phyloP scores from a whole-genome alignment of 1,140 invertebrate species.

The Patella vulgata region DNA sequence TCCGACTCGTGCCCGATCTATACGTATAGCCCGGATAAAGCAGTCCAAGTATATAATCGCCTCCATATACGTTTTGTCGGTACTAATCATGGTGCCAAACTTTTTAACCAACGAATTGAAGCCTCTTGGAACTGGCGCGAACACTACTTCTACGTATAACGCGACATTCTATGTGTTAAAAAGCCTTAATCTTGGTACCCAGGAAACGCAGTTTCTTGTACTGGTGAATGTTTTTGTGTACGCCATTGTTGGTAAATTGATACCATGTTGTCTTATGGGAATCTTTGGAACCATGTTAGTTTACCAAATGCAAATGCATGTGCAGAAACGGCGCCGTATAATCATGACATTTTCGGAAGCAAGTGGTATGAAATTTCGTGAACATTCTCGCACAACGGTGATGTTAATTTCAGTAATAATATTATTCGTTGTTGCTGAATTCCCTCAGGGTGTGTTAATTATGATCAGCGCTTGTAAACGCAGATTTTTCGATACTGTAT shows the following conservation, averaged over 20 bases:
- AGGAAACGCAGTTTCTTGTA: conserved; percentile 70
- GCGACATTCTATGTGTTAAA: conserved; percentile 67
- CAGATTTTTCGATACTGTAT: conserved; percentile 66
- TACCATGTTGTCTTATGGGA: conserved; percentile 67
- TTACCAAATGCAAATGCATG: conserved; percentile 71
- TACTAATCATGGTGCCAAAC: conserved; percentile 81
- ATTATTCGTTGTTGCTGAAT: conserved; percentile 86
- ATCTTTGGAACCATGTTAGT: conserved; percentile 69
- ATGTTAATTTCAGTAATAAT: conserved; percentile 89
- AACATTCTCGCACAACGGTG: conserved; percentile 90
- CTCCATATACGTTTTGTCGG: conserved; percentile 77
- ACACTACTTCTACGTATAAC: conserved; percentile 33
- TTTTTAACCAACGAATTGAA: conserved; percentile 68
- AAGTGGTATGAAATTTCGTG: conserved; percentile 44
- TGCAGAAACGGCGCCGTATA: conserved; percentile 53
- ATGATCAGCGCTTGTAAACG: conserved; percentile 57
- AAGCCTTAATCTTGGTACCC: conserved; percentile 60
- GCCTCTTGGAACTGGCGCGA: not conserved
- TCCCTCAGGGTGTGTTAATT: conserved; percentile 74
- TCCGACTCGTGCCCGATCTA: conserved; percentile 76
- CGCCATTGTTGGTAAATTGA: conserved; percentile 61
- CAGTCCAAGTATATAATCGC: conserved; percentile 76
- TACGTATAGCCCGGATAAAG: conserved; percentile 71
- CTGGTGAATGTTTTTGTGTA: conserved; percentile 63
- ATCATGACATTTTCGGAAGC: conserved; percentile 54